Evolutionary conservation across 2,113 vertebrate genomes (phyloP), one percentile per base, ranked within the genome.

Genomic region (Neofelis nebulosa): DNA sequence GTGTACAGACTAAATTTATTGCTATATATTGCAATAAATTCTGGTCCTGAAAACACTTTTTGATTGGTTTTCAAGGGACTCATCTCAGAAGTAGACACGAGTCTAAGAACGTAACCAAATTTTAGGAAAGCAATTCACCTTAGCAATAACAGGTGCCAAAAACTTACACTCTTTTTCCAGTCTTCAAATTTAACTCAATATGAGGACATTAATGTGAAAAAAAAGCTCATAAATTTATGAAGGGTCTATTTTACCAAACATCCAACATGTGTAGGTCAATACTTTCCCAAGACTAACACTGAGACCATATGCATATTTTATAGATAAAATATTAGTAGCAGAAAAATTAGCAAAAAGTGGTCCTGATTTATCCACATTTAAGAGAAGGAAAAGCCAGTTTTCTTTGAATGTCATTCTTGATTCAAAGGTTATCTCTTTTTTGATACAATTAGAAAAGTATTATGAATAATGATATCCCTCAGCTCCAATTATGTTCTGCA

Each of bases 401-500:
- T 78, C 13, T 83, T 85, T 91, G 16, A 97, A 85, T 78, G 50
- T 29, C 36, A 82, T 86, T 89, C 38, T 91, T 92, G 86, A 86
- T 78, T 85, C 57, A 87, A 96, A 94, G 52, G 14, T 94, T 94
- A 63, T 12, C n/a, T 86, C 41, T 83, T 57, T 81, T 89, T 95
- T 94, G 14, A 57, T 92, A 69, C 73, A 94, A 95, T 85, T 89
- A 93, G 25, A 86, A 87, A 86, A 80, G 61, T 61, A 36, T 69
- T 73, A 68, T 89, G 83, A 92, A 83, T 95, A 89, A 73, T 65
- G 52, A 81, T 48, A 92, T 83, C n/a, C 41, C 45, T 80, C 83
- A 92, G 38, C 29, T 83, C 63, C 57, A 96, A 36, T 87, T 95
- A 94, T 80, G 38, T 94, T 94, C 52, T 92, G 25, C 29, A 94